These are phyloP conservation scores for Salmo trutta DNA, from an alignment of 2,797 vertebrate species.

Conservation along the genomic window DNA sequence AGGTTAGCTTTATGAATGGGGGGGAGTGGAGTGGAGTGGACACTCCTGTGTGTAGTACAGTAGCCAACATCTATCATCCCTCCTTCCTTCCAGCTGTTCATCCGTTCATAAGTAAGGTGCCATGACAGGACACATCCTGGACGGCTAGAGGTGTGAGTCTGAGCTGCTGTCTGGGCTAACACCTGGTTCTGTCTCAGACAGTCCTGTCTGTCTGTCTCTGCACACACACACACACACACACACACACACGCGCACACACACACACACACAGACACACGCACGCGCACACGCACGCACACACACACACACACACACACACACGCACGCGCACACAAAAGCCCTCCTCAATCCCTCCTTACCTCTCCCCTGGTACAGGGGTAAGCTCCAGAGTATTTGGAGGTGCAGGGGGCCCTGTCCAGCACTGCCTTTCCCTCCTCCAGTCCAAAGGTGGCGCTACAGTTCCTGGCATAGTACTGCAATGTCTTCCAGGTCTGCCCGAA, in stretches of 20 bases:
- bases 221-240: neutral
- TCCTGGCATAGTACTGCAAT: conserved; percentile 87
- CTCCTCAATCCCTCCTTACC: conserved; percentile 74
- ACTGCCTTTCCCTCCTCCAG: conserved; percentile 80
- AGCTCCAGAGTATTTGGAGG: conserved; percentile 89
- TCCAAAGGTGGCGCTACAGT: conserved; percentile 85
- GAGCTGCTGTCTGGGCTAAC: neutral
- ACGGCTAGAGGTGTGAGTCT: neutral
- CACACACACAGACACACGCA: conserved; percentile 9
- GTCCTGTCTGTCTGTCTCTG: neutral
- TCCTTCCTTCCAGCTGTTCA: neutral
- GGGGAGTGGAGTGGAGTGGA: neutral
- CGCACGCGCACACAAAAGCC: conserved; percentile 6
- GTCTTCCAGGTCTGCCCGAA: conserved; percentile 88
- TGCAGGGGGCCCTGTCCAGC: conserved; percentile 79
- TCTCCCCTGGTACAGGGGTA: conserved; percentile 93
- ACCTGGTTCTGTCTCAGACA: neutral
- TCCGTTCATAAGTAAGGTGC: neutral
- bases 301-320: conserved; percentile 9
- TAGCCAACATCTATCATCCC: neutral
- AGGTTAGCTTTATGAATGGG: neutral
- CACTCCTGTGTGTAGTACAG: neutral
- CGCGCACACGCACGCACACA: conserved; percentile 9
- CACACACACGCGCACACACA: conserved; percentile 1
- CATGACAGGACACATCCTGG: conserved; percentile 2